These are phyloP conservation scores for Sceloporus tristichus DNA, from an alignment of 2,113 vertebrate species.

Conservation along the genomic window DNA sequence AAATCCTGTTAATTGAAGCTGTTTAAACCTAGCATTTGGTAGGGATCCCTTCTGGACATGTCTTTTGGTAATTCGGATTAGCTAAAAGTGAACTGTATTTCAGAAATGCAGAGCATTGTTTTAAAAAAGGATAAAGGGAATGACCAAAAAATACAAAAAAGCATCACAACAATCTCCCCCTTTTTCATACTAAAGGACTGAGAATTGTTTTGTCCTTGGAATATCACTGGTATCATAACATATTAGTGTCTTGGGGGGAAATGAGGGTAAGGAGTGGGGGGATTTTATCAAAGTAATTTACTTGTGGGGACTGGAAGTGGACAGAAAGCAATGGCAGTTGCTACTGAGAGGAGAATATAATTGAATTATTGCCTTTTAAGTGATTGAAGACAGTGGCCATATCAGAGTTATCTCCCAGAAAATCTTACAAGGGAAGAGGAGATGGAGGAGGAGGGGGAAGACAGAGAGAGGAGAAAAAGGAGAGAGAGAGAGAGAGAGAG, in stretches of 20 bases:
- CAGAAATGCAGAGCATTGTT: conserved; percentile 1
- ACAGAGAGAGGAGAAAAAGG: conserved; percentile 39
- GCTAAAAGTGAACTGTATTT: neutral
- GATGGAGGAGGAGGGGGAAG: conserved; percentile 40
- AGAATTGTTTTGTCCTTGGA: conserved; percentile 77
- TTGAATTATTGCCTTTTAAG: conserved; percentile 83
- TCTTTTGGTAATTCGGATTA: conserved; percentile 14
- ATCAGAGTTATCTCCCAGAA: conserved; percentile 74
- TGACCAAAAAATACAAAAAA: conserved; percentile 61
- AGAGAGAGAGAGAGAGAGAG: conserved; percentile 40
- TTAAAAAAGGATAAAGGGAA: conserved; percentile 42
- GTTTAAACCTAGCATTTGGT: conserved; percentile 26
- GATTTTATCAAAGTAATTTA: conserved; percentile 82
- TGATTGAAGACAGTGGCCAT: conserved; percentile 83
- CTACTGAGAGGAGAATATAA: conserved; percentile 76
- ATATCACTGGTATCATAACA: conserved; percentile 74
- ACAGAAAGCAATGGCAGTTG: conserved; percentile 77
- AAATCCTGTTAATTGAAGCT: conserved; percentile 27
- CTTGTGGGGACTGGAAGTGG: conserved; percentile 77
- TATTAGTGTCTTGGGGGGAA: conserved; percentile 69
- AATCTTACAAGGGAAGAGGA: conserved; percentile 73
- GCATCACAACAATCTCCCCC: conserved; percentile 54
- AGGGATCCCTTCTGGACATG: conserved; percentile 33
- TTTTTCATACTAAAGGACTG: conserved; percentile 68
- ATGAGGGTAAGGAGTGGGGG: conserved; percentile 1